phyloP scores from a whole-genome alignment of 2,113 vertebrate genomes.

The Dicaeum eximium region DNA sequence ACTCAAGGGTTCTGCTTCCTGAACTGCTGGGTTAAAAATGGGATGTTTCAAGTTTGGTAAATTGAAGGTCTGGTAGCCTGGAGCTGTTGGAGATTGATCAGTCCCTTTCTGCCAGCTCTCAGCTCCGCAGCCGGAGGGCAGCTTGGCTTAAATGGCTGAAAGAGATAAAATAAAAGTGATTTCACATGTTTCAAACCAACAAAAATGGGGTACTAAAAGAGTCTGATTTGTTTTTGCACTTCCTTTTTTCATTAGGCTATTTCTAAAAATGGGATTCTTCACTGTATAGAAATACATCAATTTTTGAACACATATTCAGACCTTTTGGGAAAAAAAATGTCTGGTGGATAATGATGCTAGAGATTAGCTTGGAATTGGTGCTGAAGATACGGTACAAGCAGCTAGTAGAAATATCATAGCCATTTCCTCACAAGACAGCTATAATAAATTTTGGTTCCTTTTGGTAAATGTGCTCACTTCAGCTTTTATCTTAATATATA shows the following conservation, averaged over 20 bases:
- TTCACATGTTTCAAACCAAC: neutral
- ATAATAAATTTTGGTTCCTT: constrained; percentile 40
- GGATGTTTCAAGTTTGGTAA: neutral
- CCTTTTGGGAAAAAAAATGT: neutral
- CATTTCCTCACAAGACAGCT: constrained; percentile 35
- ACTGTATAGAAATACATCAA: neutral
- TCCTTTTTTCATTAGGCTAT: neutral
- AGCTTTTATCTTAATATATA: neutral
- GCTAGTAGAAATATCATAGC: constrained; percentile 43
- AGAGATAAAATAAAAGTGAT: neutral
- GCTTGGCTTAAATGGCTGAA: neutral
- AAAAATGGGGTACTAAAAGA: neutral
- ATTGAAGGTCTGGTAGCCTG: neutral
- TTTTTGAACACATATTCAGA: constrained; percentile 22
- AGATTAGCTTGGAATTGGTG: constrained; percentile 51
- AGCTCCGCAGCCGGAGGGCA: neutral
- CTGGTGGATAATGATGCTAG: constrained; percentile 16
- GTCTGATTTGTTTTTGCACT: neutral
- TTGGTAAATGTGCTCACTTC: constrained; percentile 8
- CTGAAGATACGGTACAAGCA: neutral
- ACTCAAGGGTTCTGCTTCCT: neutral
- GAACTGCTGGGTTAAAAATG: neutral
- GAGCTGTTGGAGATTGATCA: neutral
- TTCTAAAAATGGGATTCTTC: neutral
- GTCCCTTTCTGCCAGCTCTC: neutral